Percentiles rank a stretch among this genome's conserved stretches.
phyloP scores from a whole-genome alignment of 2,113 vertebrate species.

The Gyps fulvus region DNA sequence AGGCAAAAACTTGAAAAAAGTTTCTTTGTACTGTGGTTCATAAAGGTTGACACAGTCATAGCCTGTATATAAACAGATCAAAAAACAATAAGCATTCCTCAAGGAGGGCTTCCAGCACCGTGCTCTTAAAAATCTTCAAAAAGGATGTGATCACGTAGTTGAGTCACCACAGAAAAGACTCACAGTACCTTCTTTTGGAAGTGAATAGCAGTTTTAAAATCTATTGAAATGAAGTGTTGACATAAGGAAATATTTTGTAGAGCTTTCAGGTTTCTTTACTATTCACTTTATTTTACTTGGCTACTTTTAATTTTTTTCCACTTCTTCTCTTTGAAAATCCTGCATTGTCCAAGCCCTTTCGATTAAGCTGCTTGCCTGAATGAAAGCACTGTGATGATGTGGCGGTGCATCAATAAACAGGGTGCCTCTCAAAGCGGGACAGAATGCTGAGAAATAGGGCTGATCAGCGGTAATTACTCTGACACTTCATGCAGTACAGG shows the following conservation, averaged over 20 bases:
- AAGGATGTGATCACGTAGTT: background rate
- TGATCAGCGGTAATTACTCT: constrained; percentile 74
- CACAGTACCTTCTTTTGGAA: constrained; percentile 42
- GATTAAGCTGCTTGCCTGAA: constrained; percentile 68
- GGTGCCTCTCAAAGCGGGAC: constrained; percentile 44
- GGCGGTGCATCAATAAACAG: constrained; percentile 66
- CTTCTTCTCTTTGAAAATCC: constrained; percentile 70
- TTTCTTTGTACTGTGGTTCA: constrained; percentile 48
- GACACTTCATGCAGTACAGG: constrained; percentile 75
- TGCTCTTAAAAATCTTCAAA: constrained; percentile 47
- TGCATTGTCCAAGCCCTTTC: constrained; percentile 70
- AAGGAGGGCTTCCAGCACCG: constrained; percentile 10
- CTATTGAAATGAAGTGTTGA: constrained; percentile 67
- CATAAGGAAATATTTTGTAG: constrained; percentile 70
- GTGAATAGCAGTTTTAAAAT: constrained; percentile 48
- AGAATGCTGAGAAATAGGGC: constrained; percentile 65
- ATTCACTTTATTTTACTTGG: constrained; percentile 69
- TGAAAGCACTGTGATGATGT: constrained; percentile 38
- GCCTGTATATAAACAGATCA: constrained; percentile 40
- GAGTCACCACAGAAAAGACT: constrained; percentile 44
- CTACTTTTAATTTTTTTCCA: constrained; percentile 64
- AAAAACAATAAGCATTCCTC: constrained; percentile 41
- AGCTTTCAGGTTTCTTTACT: constrained; percentile 58
- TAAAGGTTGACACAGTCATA: constrained; percentile 11
- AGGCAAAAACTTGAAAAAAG: constrained; percentile 10